Conservation (phyloP, 2,888 invertebrate species). For the Theristus sp. region DNA sequence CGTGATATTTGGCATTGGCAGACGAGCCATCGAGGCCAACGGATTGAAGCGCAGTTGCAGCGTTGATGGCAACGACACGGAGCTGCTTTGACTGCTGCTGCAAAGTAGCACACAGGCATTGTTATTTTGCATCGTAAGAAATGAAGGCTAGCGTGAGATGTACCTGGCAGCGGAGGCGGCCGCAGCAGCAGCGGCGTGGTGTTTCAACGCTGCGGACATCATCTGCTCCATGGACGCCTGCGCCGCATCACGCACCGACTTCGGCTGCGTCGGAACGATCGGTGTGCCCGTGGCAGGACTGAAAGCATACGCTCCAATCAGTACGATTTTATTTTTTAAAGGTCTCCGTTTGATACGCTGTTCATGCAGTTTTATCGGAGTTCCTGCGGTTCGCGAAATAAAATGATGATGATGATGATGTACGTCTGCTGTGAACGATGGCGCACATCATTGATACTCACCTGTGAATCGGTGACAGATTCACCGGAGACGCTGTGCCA, state of each 20-base stretch:
- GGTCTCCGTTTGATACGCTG: too few species aligned
- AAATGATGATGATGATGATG: too few species aligned
- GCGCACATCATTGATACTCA: not conserved
- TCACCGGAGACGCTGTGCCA: not conserved
- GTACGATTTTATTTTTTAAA: too few species aligned
- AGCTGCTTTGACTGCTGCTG: too few species aligned
- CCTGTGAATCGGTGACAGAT: conserved; percentile 1
- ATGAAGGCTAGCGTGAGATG: too few species aligned
- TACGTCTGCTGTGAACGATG: not conserved
- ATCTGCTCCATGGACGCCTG: not conserved
- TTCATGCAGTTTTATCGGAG: too few species aligned
- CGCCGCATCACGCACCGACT: not conserved
- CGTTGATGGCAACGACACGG: not conserved
- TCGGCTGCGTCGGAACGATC: not conserved
- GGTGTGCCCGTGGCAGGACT: conserved; percentile 1
- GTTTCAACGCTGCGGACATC: not conserved
- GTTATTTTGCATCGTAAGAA: too few species aligned
- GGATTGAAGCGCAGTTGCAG: not conserved
- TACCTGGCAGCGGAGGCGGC: too few species aligned
- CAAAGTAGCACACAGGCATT: too few species aligned
- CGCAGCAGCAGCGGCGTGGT: not conserved
- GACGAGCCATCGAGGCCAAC: conserved; percentile 3
- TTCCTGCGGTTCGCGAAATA: too few species aligned
- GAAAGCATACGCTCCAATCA: not conserved
- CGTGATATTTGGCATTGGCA: conserved; percentile 1